Evolutionary conservation across 2,113 vertebrate genomes (phyloP), one percentile per base, ranked within the genome.

Genomic region (Ceuthmochares aereus): DNA sequence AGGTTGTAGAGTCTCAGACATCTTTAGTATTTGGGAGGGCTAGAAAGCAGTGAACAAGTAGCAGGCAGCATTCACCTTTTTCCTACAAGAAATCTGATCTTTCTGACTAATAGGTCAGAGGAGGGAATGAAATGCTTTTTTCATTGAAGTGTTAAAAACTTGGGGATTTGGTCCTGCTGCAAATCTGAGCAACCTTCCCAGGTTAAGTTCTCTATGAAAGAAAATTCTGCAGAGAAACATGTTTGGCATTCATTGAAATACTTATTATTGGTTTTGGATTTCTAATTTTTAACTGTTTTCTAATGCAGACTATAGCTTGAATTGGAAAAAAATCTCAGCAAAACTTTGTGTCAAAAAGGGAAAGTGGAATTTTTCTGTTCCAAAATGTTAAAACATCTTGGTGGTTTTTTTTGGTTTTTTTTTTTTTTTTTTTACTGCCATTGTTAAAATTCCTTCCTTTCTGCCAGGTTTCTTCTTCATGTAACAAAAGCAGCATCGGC

Each of bases 361-460:
- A 70, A 86, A 90, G 73, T n/a, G 26, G 2, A 2, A 49, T 72
- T 70, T 84, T 43, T 81, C 54, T 75, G 13, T 75, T 93, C 40
- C 73, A 64, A 82, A 93, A 78, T 70, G 23, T 74, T 60, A 58
- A 81, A 87, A 74, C 84, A 42, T 26, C 52, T 87, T 55, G 36
- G 40, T 40, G 67, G 36, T 40, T 40, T 40, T 9, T n/a, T n/a
- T n/a, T 40, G 40, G 9, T 40, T 40, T 40, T 40, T 40, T 40
- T 40, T 40, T 40, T 40, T 40, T 40, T 58, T 74, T 87, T 92
- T 94, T 73, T 60, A 83, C 34, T 75, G 37, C 59, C 34, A 80
- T 93, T 90, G 56, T 78, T 93, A 67, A 76, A 96, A 94, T 95
- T 95, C 84, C 54, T 87, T 93, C 74, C 36, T 58, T 84, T 80